Evolutionary conservation across 2,797 vertebrate genomes (phyloP), one percentile per base, ranked within the genome.

Genomic region (Rhinella marina): DNA sequence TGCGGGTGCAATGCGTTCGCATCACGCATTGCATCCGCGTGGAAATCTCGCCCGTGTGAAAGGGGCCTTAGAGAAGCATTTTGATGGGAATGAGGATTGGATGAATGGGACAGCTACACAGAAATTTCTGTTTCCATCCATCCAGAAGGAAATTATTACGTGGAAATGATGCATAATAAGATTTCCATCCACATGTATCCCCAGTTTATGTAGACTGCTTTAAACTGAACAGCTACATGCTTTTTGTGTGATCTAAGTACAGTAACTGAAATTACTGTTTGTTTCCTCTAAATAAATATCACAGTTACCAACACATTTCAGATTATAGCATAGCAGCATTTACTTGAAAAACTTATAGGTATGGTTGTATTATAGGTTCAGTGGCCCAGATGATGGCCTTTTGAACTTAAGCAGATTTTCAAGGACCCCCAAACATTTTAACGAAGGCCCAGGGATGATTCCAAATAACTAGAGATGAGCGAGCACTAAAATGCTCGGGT

Each of bases 201-300:
- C 29, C 64, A 27, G 64, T 6, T 14, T 14, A 68, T 68, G 64
- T 29, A 27, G 64, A 68, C 13, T 25, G 27, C n/a, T 64, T n/a
- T 64, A n/a, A 64, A 64, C 8, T 25, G 25, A 11, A 16, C 25
- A 1, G 64, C 64, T 16, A 7, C 25, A 16, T 14, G 25, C 25
- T 68, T 29, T 4, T 13, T 68, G 64, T 68, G 5, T 29, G 3
- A 25, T 68, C 25, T 68, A 27, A 64, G 23, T n/a, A n/a, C 41
- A 41, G 41, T 7, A 41, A 16, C 16, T 68, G 25, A 68, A 68
- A 68, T 68, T 68, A 25, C 25, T 29, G 25, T 8, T 14, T 27
- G n/a, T 64, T 64, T 64, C 59, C 62, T 64, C 62, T n/a, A 64
- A n/a, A 64, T 25, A 64, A 64, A 64, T 64, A 64, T n/a, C n/a